Percentiles rank a stretch among this genome's conserved stretches.
Evolutionary conservation across 1,140 invertebrate species (phyloP).

Genomic region (Maconellicoccus hirsutus): DNA sequence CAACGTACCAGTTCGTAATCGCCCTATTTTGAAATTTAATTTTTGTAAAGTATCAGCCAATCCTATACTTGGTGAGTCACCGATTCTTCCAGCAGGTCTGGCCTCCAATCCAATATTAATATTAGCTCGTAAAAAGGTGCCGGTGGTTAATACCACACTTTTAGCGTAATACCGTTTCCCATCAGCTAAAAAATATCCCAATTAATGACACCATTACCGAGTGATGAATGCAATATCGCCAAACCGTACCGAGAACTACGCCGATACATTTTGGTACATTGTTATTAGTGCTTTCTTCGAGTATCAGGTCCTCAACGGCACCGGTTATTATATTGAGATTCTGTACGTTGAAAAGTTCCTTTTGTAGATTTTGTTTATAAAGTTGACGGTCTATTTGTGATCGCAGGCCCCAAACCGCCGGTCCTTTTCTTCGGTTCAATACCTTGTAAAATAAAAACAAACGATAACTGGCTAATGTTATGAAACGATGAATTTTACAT

Average conservation of each 20-base stretch:
- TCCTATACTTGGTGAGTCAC: conserved; percentile 69
- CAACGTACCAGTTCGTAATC: conserved; percentile 67
- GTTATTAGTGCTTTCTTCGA: conserved; percentile 33
- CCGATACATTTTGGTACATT: neutral
- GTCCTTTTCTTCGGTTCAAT: conserved; percentile 62
- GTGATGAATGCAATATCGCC: neutral
- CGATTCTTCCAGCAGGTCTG: conserved; percentile 71
- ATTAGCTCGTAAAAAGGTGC: conserved; percentile 81
- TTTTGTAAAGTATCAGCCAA: conserved; percentile 64
- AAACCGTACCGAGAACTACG: neutral
- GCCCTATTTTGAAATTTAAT: conserved; percentile 63
- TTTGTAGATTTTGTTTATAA: conserved; percentile 73
- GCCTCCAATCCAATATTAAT: conserved; percentile 76
- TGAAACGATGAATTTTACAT: neutral
- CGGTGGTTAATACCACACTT: conserved; percentile 77
- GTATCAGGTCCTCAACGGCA: conserved; percentile 72
- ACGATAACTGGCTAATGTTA: neutral
- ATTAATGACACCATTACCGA: neutral
- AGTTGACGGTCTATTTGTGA: conserved; percentile 82
- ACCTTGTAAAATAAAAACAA: conserved; percentile 40
- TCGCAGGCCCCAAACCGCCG: conserved; percentile 81
- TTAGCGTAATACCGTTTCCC: conserved; percentile 48
- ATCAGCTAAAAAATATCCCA: conserved; percentile 39
- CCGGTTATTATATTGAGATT: conserved; percentile 61
- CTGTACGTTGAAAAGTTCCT: conserved; percentile 53